Percentiles rank a stretch among this genome's conserved stretches.
phyloP scores from a whole-genome alignment of 2,113 vertebrate genomes.

The Amblyopsis rosae region DNA sequence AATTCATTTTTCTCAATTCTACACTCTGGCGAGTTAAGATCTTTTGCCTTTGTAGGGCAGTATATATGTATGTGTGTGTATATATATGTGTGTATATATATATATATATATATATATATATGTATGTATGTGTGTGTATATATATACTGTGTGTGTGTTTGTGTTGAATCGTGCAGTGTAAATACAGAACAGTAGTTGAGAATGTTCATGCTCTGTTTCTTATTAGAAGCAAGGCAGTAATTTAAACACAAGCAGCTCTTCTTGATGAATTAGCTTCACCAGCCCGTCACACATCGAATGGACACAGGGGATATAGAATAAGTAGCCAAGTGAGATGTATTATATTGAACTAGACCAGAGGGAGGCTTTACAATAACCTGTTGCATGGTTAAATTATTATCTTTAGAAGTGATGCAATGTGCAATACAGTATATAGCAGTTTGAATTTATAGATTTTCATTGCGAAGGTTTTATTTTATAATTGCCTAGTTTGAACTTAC shows the following conservation, averaged over 20 bases:
- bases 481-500: background rate
- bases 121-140: background rate
- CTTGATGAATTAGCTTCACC: constrained; percentile 21
- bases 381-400: background rate
- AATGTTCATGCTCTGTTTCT: constrained; percentile 33
- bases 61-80: too few relatives aligned
- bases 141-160: constrained; percentile 1
- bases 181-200: constrained; percentile 32
- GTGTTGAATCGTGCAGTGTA: constrained; percentile 8
- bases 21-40: too few relatives aligned
- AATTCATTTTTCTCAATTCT: too few relatives aligned
- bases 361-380: background rate
- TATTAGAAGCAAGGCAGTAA: constrained; percentile 39
- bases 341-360: background rate
- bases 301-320: background rate
- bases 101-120: too few relatives aligned
- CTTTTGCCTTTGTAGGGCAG: too few relatives aligned
- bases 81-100: too few relatives aligned
- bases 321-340: too few relatives aligned
- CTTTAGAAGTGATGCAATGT: background rate
- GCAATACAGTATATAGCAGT: background rate
- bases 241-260: constrained; percentile 23
- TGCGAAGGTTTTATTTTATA: background rate
- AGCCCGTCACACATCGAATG: background rate
- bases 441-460: background rate